phyloP scores from a whole-genome alignment of 2,113 vertebrate genomes.

The Copsychus sechellarum region DNA sequence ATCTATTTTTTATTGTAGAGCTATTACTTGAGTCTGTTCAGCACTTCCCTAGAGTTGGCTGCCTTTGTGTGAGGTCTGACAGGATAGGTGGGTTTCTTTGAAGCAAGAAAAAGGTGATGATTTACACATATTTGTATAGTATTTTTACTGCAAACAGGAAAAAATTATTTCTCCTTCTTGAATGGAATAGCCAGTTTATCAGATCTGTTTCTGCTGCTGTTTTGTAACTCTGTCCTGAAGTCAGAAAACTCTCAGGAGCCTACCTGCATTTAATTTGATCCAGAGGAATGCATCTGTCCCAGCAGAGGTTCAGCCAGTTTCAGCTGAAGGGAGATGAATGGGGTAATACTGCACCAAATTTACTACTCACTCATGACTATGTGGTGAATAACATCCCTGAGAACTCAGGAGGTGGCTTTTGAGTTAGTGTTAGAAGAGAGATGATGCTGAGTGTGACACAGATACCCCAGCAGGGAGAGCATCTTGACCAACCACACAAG shows the following conservation, averaged over 20 bases:
- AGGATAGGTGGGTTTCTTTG: not conserved
- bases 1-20: not conserved
- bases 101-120: not conserved
- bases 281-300: not conserved
- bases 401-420: not conserved
- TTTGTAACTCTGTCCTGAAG: not conserved
- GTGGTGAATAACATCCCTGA: not conserved
- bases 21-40: slow-evolving; percentile 11
- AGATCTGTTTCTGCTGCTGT: not conserved
- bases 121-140: not conserved
- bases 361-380: not conserved
- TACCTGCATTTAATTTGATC: not conserved
- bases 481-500: not conserved
- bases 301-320: not conserved
- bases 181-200: not conserved
- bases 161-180: not conserved
- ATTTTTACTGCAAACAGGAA: not conserved
- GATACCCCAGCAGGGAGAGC: fast-evolving
- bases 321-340: not conserved
- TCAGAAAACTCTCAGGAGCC: not conserved
- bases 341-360: not conserved
- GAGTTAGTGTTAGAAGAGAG: not conserved
- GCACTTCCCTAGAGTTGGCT: not conserved
- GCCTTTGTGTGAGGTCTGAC: not conserved
- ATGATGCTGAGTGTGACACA: not conserved